phyloP scores from a whole-genome alignment of 2,888 invertebrate species.

The Drosophila monieri region DNA sequence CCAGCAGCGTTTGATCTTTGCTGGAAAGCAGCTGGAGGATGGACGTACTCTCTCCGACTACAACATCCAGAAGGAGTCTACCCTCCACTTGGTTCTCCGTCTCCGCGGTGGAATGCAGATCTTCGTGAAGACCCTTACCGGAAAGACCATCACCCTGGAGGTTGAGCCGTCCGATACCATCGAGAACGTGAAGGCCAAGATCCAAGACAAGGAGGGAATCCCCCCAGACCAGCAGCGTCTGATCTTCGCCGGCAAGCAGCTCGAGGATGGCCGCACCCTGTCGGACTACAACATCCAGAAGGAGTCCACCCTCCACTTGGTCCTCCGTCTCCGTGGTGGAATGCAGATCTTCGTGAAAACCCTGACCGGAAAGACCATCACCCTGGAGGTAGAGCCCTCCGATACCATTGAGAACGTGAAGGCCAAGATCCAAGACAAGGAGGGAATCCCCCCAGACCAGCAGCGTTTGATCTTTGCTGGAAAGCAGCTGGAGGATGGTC shows the following conservation, averaged over 20 bases:
- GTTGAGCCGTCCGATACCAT: constrained; percentile 63
- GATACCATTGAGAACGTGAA: constrained; percentile 80
- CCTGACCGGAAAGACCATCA: constrained; percentile 76
- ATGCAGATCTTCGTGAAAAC: constrained; percentile 81
- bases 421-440: constrained; percentile 80
- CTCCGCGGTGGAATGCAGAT: constrained; percentile 70
- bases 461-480: constrained; percentile 80
- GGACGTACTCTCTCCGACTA: constrained; percentile 76
- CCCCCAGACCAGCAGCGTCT: constrained; percentile 65
- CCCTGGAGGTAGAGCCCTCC: constrained; percentile 75
- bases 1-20: constrained; percentile 76
- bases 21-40: constrained; percentile 75
- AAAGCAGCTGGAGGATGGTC: constrained; percentile 89
- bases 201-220: constrained; percentile 64
- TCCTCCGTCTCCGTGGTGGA: too few relatives aligned
- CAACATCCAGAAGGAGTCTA: constrained; percentile 77
- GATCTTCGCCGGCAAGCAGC: constrained; percentile 60
- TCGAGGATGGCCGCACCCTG: constrained; percentile 31
- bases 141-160: constrained; percentile 47
- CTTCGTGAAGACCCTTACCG: constrained; percentile 40
- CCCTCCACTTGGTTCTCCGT: constrained; percentile 73
- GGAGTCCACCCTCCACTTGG: constrained; percentile 79
- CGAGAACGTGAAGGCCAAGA: constrained; percentile 61
- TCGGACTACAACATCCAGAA: constrained; percentile 38
- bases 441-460: constrained; percentile 80